Conservation (phyloP, 2,113 vertebrate species). For the Sander vitreus region DNA sequence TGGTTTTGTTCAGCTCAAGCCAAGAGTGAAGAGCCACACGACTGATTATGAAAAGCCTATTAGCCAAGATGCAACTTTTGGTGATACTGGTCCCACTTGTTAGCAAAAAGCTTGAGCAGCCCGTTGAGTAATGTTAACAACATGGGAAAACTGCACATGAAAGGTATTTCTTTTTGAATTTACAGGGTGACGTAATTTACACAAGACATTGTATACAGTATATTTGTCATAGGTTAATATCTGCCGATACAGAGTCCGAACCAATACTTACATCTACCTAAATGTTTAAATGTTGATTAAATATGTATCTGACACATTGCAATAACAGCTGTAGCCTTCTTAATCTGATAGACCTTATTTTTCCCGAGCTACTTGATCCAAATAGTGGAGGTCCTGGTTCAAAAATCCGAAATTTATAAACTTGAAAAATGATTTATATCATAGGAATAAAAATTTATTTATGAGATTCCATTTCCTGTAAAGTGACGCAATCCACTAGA, state of each 20-base stretch:
- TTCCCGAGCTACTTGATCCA: background rate
- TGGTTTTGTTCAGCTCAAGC: conserved; percentile 33
- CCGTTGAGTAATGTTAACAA: background rate
- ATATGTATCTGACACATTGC: background rate
- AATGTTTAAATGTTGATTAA: background rate
- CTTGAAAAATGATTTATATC: background rate
- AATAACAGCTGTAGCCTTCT: background rate
- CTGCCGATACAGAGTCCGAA: background rate
- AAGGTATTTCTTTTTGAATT: background rate
- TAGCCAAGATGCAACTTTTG: background rate
- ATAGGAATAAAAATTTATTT: background rate
- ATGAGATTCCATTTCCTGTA: background rate
- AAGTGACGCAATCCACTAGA: background rate
- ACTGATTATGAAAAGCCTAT: conserved; percentile 24
- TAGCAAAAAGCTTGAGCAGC: background rate
- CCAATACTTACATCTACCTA: background rate
- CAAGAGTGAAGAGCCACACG: conserved; percentile 13
- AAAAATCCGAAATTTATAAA: background rate
- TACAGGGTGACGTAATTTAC: background rate
- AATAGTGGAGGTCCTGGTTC: too few species aligned
- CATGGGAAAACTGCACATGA: background rate
- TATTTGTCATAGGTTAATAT: background rate
- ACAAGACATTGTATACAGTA: background rate
- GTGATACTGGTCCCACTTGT: background rate
- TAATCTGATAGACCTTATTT: background rate